Percentiles rank a stretch among this genome's conserved stretches.
Conservation (phyloP, 2,888 invertebrate species). For the Ennomos quercinarius region DNA sequence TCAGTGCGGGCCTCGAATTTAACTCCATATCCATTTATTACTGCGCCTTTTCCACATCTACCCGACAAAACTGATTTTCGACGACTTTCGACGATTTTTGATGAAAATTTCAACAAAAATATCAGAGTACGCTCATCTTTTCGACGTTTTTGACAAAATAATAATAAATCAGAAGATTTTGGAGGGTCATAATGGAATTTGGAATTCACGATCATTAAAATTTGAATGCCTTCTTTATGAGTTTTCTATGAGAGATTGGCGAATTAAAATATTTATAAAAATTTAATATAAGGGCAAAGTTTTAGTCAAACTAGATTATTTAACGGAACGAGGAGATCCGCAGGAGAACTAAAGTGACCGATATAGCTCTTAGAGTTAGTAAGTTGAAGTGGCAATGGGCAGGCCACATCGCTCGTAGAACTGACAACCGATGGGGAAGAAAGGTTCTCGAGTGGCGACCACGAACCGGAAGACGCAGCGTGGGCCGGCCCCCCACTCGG, state of each 20-base stretch:
- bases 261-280: neutral
- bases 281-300: too few relatives aligned
- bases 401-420: too few relatives aligned
- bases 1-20: slow-evolving; percentile 57
- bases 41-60: slow-evolving; percentile 49
- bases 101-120: slow-evolving; percentile 51
- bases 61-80: slow-evolving; percentile 58
- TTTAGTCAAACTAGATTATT: too few relatives aligned
- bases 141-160: slow-evolving; percentile 41
- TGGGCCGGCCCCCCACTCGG: too few relatives aligned
- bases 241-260: slow-evolving; percentile 4
- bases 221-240: slow-evolving; percentile 14
- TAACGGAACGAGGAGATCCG: too few relatives aligned
- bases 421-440: too few relatives aligned
- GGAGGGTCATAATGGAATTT: slow-evolving; percentile 38
- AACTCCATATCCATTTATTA: slow-evolving; percentile 61
- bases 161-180: slow-evolving; percentile 26
- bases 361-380: too few relatives aligned
- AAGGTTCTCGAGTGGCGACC: too few relatives aligned
- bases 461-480: too few relatives aligned
- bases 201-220: slow-evolving; percentile 30
- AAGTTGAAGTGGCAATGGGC: too few relatives aligned
- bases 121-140: slow-evolving; percentile 39
- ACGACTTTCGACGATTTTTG: slow-evolving; percentile 34
- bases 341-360: too few relatives aligned